These are phyloP conservation scores for Oreochromis aureus DNA, from an alignment of 2,113 vertebrate genomes.

Conservation along the genomic window DNA sequence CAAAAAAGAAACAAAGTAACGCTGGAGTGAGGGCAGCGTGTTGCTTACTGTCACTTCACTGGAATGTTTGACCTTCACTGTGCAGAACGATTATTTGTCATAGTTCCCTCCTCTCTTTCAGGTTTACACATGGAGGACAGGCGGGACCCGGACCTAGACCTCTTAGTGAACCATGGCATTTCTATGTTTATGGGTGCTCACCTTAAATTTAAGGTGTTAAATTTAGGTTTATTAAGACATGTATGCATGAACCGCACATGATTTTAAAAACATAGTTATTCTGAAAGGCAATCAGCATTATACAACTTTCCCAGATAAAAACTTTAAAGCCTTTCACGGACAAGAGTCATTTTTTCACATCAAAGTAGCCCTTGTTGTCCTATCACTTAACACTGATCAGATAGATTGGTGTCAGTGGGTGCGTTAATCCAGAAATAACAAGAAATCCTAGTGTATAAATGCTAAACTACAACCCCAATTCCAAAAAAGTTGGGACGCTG, in stretches of 20 bases:
- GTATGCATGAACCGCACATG: not conserved
- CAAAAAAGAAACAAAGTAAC: not conserved
- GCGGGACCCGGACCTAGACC: not conserved
- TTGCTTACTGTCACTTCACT: not conserved
- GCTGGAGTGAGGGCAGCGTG: not conserved
- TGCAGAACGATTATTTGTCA: not conserved
- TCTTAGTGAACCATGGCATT: not conserved
- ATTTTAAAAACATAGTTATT: not conserved
- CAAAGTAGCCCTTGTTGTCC: not conserved
- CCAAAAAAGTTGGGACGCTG: not conserved
- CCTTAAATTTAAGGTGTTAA: not conserved
- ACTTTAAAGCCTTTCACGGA: not conserved
- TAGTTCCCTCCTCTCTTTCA: not conserved
- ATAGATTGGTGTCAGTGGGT: not conserved
- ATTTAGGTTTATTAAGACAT: not conserved
- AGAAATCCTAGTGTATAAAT: not conserved
- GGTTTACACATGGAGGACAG: not conserved
- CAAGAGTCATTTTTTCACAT: not conserved
- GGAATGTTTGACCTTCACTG: not conserved
- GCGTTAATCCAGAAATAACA: not conserved
- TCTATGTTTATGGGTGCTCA: not conserved
- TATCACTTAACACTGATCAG: not conserved
- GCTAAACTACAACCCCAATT: not conserved
- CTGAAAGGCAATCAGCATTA: not conserved
- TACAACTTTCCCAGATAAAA: not conserved